Evolutionary conservation across 2,113 vertebrate species (phyloP).

Genomic region (Paradisaea rubra): DNA sequence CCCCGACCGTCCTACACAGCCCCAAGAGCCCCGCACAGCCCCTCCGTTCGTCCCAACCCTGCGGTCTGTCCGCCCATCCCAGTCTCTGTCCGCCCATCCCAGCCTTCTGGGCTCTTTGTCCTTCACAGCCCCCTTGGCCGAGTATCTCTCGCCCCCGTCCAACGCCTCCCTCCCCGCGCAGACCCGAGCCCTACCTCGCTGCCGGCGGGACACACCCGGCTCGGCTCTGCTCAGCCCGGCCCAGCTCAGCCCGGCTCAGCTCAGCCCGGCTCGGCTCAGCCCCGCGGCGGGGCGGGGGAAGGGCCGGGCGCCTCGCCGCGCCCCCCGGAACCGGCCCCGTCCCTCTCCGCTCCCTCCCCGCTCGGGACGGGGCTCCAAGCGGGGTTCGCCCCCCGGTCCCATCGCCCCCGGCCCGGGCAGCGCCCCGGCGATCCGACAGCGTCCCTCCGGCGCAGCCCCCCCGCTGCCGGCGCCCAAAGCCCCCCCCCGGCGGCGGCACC

Average conservation of each 20-base stretch:
- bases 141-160: not conserved
- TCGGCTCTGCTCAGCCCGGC: not conserved
- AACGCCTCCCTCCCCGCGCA: not conserved
- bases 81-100: not conserved
- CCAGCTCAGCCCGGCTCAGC: accelerated
- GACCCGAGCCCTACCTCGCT: not conserved
- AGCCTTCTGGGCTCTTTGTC: not conserved
- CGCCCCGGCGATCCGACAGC: not conserved
- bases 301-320: not conserved
- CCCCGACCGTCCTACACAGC: not conserved
- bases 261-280: not conserved
- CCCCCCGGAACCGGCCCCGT: not conserved
- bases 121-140: not conserved
- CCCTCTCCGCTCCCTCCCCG: not conserved
- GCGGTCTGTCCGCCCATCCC: not conserved
- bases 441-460: not conserved
- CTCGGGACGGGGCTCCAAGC: not conserved
- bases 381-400: not conserved
- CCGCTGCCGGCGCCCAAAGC: not conserved
- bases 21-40: not conserved
- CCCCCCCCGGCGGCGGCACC: not conserved
- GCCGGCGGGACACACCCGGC: not conserved
- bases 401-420: not conserved
- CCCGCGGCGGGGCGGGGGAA: not conserved
- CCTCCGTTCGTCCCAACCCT: not conserved